A percentile compares a stretch with the other conserved stretches of the same genome.
Evolutionary conservation across 2,797 vertebrate genomes (phyloP).

Genomic region (Arvicola amphibius): DNA sequence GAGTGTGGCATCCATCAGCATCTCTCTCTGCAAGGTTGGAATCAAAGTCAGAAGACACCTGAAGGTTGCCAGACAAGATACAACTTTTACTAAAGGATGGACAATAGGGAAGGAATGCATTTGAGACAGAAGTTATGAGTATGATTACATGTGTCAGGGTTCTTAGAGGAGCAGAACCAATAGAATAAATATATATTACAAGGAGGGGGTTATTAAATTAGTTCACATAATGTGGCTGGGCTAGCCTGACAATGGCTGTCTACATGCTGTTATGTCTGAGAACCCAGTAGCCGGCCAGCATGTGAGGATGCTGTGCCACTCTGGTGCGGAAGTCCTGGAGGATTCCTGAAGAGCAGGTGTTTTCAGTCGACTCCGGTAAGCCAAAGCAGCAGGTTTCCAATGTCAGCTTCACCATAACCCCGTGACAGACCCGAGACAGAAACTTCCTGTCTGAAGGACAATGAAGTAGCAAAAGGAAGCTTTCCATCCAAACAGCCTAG

Average conservation of each 20-base stretch:
- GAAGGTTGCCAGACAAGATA: neutral
- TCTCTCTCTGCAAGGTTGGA: neutral
- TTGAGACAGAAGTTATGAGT: neutral
- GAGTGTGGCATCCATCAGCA: neutral
- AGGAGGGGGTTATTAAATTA: neutral
- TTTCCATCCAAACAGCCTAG: neutral
- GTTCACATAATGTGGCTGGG: neutral
- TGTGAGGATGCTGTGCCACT: neutral
- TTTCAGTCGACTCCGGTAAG: neutral
- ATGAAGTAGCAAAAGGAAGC: neutral
- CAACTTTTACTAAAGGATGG: neutral
- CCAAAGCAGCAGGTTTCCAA: neutral
- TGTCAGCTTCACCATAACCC: neutral
- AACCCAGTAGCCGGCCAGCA: neutral
- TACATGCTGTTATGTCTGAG: neutral
- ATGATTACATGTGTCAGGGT: neutral
- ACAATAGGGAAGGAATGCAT: neutral
- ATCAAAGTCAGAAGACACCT: neutral
- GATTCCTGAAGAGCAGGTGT: neutral
- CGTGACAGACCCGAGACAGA: neutral
- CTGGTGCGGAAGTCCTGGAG: neutral
- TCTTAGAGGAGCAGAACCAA: neutral
- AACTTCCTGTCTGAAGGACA: neutral
- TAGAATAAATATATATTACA: neutral
- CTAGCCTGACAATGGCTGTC: neutral